Base-by-base conservation (phyloP, 2,888 invertebrate species). In the Pollenia labialis region DNA sequence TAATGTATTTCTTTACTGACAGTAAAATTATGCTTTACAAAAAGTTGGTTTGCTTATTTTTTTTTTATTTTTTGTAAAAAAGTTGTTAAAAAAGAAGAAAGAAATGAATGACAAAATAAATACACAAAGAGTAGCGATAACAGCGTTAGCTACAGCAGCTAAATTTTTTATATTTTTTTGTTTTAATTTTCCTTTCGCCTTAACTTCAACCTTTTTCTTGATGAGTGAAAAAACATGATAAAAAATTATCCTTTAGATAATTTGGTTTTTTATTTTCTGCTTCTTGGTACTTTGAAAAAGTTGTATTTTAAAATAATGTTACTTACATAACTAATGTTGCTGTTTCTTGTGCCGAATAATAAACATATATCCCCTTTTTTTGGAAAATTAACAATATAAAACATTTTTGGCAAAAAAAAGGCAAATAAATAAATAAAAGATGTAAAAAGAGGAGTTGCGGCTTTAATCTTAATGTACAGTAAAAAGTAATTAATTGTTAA, bases 301-400 rank as follows among this genome's bases (percentile, higher is more conserved):
- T 48, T 69, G 50, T 79, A 48, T 48, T 64, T 7, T 18, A 18
- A 8, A 10, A 46, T 46, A n/a, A 14, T 64, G 18, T 46, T 46
- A 14, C 32, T 46, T 64, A 64, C 12, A 46, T 46, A 46, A 23
- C 23, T 2, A 23, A 64, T 44, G 16, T 60, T 60, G 14, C 40
- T 60, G 60, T 40, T 40, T 12, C 9, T n/a, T 40, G 1, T 40
- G 23, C 2, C n/a, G 12, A 6, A 32, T 6, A 32, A 32, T 32
- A 32, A 40, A 68, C 40, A 44, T 18, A 54, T 62, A 71, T 60
- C 68, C 68, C 68, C 69, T 71, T 79, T 79, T 68, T 52, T 46
- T 14, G 18, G 7, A 14, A 2, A 2, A 0, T 62, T 16, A 42
- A 42, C 42, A 32, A 58, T n/a, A 14, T 14, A 62, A 16, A 16